phyloP scores from a whole-genome alignment of 1,140 invertebrate species.

The Euwallacea fornicatus region DNA sequence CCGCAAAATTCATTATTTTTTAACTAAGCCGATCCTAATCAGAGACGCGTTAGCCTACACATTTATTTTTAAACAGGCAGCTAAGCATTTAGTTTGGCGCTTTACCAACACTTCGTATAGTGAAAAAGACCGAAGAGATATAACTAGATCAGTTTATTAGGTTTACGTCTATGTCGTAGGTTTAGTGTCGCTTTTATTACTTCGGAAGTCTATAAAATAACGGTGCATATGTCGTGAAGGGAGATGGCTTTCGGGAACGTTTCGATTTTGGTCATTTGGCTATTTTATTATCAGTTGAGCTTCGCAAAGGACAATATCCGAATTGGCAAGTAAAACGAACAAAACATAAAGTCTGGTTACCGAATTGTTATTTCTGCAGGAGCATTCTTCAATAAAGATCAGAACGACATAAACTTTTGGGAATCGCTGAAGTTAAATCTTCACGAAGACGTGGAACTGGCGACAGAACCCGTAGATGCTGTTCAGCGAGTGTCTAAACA shows the following conservation, averaged over 20 bases:
- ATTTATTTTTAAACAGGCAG: conserved; percentile 27
- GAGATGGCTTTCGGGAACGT: conserved; percentile 3
- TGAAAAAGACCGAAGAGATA: conserved; percentile 13
- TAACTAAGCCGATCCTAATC: conserved; percentile 1
- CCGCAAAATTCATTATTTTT: neutral
- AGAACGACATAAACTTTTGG: conserved; percentile 17
- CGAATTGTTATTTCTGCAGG: conserved; percentile 6
- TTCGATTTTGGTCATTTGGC: neutral
- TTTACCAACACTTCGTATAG: conserved; percentile 22
- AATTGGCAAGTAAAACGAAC: conserved; percentile 22
- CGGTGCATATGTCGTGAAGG: neutral
- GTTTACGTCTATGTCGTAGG: neutral
- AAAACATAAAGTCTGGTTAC: neutral
- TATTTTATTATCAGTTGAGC: neutral
- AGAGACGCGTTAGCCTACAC: conserved; percentile 5
- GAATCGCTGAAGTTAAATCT: conserved; percentile 15
- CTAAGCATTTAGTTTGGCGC: conserved; percentile 20
- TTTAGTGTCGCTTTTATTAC: conserved; percentile 10
- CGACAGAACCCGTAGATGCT: neutral
- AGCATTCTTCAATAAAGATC: conserved; percentile 25
- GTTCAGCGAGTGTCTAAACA: conserved; percentile 5
- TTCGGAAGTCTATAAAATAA: neutral
- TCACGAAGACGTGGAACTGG: conserved; percentile 15
- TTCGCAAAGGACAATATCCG: conserved; percentile 20
- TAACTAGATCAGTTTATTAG: conserved; percentile 16